Evolutionary conservation across 2,113 vertebrate genomes (phyloP), one percentile per base, ranked within the genome.

Genomic region (Cercopithecus mona): DNA sequence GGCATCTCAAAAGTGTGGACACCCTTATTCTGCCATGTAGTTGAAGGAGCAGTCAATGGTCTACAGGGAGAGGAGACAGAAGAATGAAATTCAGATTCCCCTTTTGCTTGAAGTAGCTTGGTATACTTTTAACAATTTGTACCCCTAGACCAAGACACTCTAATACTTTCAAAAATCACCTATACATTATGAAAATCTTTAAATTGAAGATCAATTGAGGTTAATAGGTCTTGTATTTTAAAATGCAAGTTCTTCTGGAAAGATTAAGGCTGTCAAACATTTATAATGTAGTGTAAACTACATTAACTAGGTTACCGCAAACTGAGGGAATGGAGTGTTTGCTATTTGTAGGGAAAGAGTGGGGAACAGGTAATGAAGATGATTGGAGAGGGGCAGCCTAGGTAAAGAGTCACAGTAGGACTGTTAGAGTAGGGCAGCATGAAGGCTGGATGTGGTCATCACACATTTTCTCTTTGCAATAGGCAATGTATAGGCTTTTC

Each of bases 91-190:
- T 88, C 38, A 59, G 52, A 16, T 72, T 52, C 23, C 22, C 11
- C 78, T 95, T 94, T 64, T 50, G 43, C 55, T 92, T 89, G 66
- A 85, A 85, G 43, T 76, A 85, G n/a, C 17, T 91, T 95, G 59
- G 86, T 78, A 75, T 93, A 35, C 43, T 87, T 96, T 93, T 32
- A 61, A 12, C 79, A 79, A 73, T 45, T 87, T 92, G 10, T 3
- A 45, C 40, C 50, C 22, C 20, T 75, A 83, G 78, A 83, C 61
- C 32, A 55, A 40, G 48, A 61, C 32, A 12, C 35, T 64, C 25
- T 66, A 32, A 48, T 61, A 66, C 40, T 92, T 92, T 64, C 12
- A 48, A 45, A 76, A 72, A 55, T 57, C 35, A n/a, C 57, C 22
- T 32, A 68, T 11, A 79, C n/a, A 82, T 92, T 40, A 93, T 30